Evolutionary conservation across 2,113 vertebrate species (phyloP), one percentile per base, ranked within the genome.

Genomic region (Rhinogobius similis): DNA sequence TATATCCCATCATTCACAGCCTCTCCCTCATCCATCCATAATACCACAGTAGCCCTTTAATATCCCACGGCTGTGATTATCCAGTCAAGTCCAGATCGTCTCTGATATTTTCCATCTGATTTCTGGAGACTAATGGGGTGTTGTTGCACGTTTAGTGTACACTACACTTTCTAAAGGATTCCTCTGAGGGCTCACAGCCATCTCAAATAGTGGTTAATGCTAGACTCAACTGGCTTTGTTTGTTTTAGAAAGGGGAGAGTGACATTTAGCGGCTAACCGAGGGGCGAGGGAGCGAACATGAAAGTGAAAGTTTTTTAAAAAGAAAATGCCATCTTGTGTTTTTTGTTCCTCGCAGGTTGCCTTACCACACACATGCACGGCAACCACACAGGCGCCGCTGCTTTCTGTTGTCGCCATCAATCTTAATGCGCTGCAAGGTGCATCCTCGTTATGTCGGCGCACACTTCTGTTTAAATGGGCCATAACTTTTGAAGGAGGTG

Each of bases 221-320:
- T 82, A 86, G 82, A 85, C 83, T 89, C 79, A 55, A 77, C 75
- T 73, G 71, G 73, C 75, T 83, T 71, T 90, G 89, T 91, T 91
- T 91, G 85, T 90, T 90, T 90, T 91, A 79, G 87, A 90, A 72
- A 85, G 85, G 53, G 81, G 65, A 82, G 83, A 86, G 82, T 84
- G 87, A 87, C 86, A 87, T 88, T 91, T 91, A 89, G 90, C 72
- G 89, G 90, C 85, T 86, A 86, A 89, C 89, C 89, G 3, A 83
- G 82, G 81, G 84, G 85, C 83, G 76, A 85, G 78, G 70, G 79
- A 79, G 79, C 52, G 80, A 84, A 88, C 83, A 88, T 90, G 81
- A 91, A 92, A 90, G 86, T 65, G 66, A 88, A 90, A 86, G 77
- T 89, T 86, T 82, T 89, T 90, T 73, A 68, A 87, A 88, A 77